phyloP scores from a whole-genome alignment of 2,888 invertebrate species.

The Athetis lepigone region DNA sequence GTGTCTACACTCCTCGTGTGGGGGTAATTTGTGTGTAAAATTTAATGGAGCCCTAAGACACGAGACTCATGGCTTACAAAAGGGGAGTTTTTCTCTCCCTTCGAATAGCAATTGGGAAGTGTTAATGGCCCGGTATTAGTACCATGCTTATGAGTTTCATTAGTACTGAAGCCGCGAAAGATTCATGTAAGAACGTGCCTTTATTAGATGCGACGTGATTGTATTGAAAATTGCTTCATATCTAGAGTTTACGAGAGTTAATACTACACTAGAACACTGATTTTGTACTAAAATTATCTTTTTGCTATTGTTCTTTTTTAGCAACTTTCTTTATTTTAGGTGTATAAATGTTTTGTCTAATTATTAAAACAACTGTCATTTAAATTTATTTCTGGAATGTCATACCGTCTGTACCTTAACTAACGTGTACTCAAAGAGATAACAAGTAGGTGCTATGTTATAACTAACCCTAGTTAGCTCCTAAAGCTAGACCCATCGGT shows the following conservation, averaged over 20 bases:
- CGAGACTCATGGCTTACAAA: conserved; percentile 67
- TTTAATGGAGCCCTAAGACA: conserved; percentile 81
- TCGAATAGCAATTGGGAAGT: conserved; percentile 82
- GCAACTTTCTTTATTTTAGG: no score
- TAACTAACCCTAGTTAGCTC: neutral
- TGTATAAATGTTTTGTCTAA: no score
- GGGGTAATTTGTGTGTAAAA: conserved; percentile 80
- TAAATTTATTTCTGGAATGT: no score
- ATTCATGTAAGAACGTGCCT: conserved; percentile 87
- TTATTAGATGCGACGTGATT: conserved; percentile 87
- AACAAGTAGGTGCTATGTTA: no score
- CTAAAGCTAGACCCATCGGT: conserved; percentile 2
- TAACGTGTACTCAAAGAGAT: no score
- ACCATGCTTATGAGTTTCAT: conserved; percentile 88
- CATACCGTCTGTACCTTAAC: no score
- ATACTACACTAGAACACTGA: conserved; percentile 19
- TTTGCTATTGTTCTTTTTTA: no score
- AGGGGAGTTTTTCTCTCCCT: conserved; percentile 82
- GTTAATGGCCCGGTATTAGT: conserved; percentile 85
- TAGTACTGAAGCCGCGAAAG: conserved; percentile 84
- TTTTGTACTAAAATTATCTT: conserved; percentile 19
- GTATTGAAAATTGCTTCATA: conserved; percentile 84
- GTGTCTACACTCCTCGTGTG: conserved; percentile 54
- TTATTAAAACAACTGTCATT: no score
- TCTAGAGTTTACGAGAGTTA: conserved; percentile 52